Evolutionary conservation across 1,140 invertebrate species (phyloP).

Genomic region (Drosophila eugracilis): DNA sequence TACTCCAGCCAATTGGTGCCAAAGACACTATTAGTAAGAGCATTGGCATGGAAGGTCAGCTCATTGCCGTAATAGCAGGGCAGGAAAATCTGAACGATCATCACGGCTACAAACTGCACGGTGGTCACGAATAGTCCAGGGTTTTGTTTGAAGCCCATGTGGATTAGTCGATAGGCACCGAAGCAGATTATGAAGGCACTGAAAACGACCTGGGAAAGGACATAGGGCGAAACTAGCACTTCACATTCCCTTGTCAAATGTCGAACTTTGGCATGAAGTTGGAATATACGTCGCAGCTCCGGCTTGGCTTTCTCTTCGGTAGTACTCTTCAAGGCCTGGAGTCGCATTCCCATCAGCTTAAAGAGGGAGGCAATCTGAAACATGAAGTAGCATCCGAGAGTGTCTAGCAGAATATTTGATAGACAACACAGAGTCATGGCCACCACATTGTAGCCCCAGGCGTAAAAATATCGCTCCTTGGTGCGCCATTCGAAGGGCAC

Average conservation of each 20-base stretch:
- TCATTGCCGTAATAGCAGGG: constrained; percentile 79
- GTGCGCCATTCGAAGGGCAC: constrained; percentile 76
- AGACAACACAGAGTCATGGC: constrained; percentile 68
- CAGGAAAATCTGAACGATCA: constrained; percentile 73
- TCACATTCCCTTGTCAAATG: constrained; percentile 48
- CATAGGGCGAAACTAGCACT: constrained; percentile 59
- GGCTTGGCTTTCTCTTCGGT: constrained; percentile 36
- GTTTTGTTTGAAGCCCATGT: constrained; percentile 58
- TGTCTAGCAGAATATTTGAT: constrained; percentile 61
- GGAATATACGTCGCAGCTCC: constrained; percentile 48
- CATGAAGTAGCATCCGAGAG: constrained; percentile 70
- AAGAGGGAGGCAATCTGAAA: constrained; percentile 67
- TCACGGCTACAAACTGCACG: constrained; percentile 66
- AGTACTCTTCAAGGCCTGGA: constrained; percentile 26
- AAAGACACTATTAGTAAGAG: constrained; percentile 63
- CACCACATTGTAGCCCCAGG: constrained; percentile 66
- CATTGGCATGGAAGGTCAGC: constrained; percentile 59
- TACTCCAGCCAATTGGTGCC: constrained; percentile 73
- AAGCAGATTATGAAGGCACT: constrained; percentile 80
- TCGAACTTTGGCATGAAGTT: constrained; percentile 40
- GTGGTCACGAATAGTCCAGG: constrained; percentile 67
- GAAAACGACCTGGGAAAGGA: constrained; percentile 66
- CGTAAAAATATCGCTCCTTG: constrained; percentile 50
- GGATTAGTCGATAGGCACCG: constrained; percentile 62
- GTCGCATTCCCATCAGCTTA: constrained; percentile 54